Base-by-base conservation (phyloP, 2,888 invertebrate genomes). In the Lepidocyrtoides sp. region DNA sequence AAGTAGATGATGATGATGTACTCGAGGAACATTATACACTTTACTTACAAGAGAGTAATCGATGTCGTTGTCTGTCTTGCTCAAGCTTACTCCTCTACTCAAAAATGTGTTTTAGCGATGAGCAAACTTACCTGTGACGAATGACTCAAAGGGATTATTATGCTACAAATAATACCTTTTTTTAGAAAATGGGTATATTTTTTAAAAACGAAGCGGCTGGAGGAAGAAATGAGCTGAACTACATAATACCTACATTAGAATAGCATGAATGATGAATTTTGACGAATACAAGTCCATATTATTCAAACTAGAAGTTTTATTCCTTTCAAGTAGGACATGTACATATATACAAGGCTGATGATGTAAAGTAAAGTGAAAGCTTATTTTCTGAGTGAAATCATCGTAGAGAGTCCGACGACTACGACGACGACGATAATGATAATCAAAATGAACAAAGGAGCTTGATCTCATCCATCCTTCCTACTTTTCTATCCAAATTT, bases 211-310 rank as follows among this genome's bases (percentile, higher is more conserved):
- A n/a, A n/a, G n/a, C n/a, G n/a, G 36, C 26, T 23, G 60, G 23
- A 26, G 14, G 2, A 51, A 26, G 23, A 60, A 26, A 60, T 23
- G 60, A 60, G 60, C 14, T 60, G 12, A 60, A 60, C n/a, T n/a
- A 60, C 12, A 60, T 60, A 60, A 60, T 60, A 26, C 26, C n/a
- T n/a, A n/a, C n/a, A 60, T 60, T 60, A 60, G 60, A 17, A 60
- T 54, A 44, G 44, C 12, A 44, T 51, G 60, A 60, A 60, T n/a
- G 60, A 60, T 60, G 60, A 60, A 26, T 60, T 60, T 60, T 60
- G 26, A 60, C 20, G 12, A 4, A 26, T 60, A 60, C n/a, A n/a
- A n/a, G n/a, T n/a, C n/a, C n/a, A n/a, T n/a, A n/a, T n/a, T n/a
- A n/a, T n/a, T n/a, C n/a, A n/a, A n/a, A n/a, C n/a, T n/a, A n/a